Base-by-base conservation (phyloP, 35 echinoderm and acorn worm species). In the Ophioderma brevispina region DNA sequence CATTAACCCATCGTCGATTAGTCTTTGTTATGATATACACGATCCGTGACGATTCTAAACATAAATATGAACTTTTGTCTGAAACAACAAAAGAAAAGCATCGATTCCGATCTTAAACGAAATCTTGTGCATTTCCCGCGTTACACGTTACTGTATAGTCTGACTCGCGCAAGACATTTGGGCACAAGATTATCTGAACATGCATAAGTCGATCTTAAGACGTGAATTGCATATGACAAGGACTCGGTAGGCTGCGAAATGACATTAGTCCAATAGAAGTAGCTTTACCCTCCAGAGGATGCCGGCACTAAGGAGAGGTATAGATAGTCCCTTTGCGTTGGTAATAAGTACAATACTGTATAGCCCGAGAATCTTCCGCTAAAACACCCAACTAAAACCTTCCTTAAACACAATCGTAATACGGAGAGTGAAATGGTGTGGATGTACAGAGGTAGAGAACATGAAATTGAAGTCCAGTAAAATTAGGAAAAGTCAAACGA, bases 211-310 rank as follows among this genome's bases (percentile, higher is more conserved):
- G 59, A 70, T 70, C 17, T 70, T 25, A 70, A 70, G 59, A 70
- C 59, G 59, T 70, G 59, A 70, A 70, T 70, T 70, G 59, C 59
- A 70, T 70, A 70, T 18, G 59, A 70, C 15, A 70, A 70, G 59
- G 59, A 6, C 28, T 70, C 28, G 59, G 59, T 70, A 70, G 59
- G 59, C 59, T 13, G 59, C 59, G n/a, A 70, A 70, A 70, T 70
- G 59, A 70, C 59, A 70, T 70, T 70, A 70, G 59, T 70, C 28
- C 59, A 70, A 6, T 70, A 70, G 41, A 13, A 70, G 59, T 70
- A 70, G 59, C n/a, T 4, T 70, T 70, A 70, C 23, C n/a, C 59
- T 70, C 59, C 2, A 25, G 28, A 70, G 59, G 59, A 30, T 70
- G 28, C 6, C 1, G n/a, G 3, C 28, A 70, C 59, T 70, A 70